Conservation (phyloP, 1,140 invertebrate species). For the Lucilia sericata region DNA sequence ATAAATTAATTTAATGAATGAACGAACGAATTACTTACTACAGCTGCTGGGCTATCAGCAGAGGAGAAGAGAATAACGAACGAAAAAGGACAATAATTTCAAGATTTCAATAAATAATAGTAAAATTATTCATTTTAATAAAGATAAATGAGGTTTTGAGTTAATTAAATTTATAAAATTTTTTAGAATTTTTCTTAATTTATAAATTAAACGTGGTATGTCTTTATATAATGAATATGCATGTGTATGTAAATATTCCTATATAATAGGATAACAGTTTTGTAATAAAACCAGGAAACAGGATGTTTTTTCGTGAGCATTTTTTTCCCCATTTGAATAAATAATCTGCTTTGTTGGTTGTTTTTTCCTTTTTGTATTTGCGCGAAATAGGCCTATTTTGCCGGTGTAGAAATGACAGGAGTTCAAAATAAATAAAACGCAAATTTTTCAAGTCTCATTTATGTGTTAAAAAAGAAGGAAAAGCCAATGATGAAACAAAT, state of each 20-base stretch:
- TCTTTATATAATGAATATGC: neutral
- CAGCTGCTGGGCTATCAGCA: neutral
- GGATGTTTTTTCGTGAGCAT: neutral
- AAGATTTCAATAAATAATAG: no score
- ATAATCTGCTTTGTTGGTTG: neutral
- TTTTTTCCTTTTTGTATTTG: neutral
- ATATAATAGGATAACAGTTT: conserved; percentile 9
- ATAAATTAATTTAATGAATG: neutral
- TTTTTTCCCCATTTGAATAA: neutral
- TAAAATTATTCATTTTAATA: no score
- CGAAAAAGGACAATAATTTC: neutral
- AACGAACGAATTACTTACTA: neutral
- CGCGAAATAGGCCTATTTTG: conserved; percentile 37
- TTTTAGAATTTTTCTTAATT: no score
- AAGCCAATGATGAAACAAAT: no score
- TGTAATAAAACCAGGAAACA: neutral
- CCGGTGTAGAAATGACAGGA: conserved; percentile 32
- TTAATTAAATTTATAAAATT: no score
- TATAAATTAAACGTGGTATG: no score
- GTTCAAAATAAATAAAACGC: conserved; percentile 30
- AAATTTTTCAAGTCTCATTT: neutral
- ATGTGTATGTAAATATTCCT: neutral
- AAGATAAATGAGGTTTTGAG: no score
- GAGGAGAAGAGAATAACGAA: neutral
- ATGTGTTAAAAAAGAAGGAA: no score